phyloP scores from a whole-genome alignment of 1,140 invertebrate genomes.

The Hylyphantes graminicola region DNA sequence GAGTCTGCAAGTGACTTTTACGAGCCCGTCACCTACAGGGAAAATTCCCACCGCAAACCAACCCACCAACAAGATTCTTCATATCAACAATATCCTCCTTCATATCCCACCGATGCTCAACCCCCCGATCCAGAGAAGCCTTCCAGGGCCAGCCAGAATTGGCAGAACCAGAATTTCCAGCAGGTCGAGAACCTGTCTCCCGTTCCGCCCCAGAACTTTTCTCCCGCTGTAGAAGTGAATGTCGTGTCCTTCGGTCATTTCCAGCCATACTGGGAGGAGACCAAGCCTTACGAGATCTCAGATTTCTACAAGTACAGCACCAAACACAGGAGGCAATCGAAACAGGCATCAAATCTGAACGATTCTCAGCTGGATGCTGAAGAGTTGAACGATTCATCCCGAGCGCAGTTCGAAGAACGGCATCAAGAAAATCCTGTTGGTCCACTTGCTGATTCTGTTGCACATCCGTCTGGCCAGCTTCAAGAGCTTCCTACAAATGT shows the following conservation, averaged over 20 bases:
- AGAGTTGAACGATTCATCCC: constrained; percentile 7
- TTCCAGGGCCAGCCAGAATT: neutral
- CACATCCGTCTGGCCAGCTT: neutral
- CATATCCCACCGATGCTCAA: constrained; percentile 3
- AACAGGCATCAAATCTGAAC: neutral
- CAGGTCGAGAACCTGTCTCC: neutral
- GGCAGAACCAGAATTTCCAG: constrained; percentile 1
- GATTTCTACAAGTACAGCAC: constrained; percentile 98
- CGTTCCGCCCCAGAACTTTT: constrained; percentile 26
- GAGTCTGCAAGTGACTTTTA: constrained; percentile 9
- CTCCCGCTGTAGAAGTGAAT: constrained; percentile 68
- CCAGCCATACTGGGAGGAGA: constrained; percentile 91
- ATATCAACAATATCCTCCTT: constrained; percentile 2
- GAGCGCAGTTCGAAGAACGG: neutral
- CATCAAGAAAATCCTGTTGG: neutral
- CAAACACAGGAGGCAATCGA: constrained; percentile 78
- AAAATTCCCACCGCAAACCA: neutral
- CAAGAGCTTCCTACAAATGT: constrained; percentile 14
- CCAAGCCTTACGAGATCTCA: constrained; percentile 95
- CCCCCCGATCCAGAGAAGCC: neutral
- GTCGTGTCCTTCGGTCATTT: constrained; percentile 87
- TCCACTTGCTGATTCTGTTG: neutral
- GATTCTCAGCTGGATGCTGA: neutral
- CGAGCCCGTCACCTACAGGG: constrained; percentile 20
- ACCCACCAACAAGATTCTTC: constrained; percentile 5